Percentiles rank a stretch among this genome's conserved stretches.
Evolutionary conservation across 2,797 vertebrate species (phyloP).

Genomic region (Fundulus diaphanus): DNA sequence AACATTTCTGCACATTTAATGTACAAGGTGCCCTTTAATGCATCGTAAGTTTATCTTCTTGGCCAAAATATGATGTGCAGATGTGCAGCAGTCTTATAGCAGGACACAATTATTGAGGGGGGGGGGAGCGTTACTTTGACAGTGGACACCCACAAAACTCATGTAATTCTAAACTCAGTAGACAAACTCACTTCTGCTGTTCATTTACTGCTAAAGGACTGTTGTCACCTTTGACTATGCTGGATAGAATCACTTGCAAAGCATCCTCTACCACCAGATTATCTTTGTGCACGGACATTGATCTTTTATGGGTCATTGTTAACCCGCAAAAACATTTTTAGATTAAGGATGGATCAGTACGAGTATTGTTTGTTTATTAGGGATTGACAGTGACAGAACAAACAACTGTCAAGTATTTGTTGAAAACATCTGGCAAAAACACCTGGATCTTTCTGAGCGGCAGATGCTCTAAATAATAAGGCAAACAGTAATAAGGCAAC

Average conservation of each 20-base stretch:
- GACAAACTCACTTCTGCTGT: neutral
- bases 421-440: neutral
- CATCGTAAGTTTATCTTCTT: neutral
- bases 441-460: neutral
- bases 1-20: neutral
- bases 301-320: neutral
- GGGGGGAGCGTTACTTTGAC: too few relatives aligned
- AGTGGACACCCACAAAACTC: neutral
- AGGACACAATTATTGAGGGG: neutral
- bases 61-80: neutral
- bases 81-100: neutral
- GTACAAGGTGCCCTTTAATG: neutral
- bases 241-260: neutral
- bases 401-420: neutral
- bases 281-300: too few relatives aligned
- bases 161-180: neutral
- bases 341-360: neutral
- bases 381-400: neutral
- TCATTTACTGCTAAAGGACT: neutral
- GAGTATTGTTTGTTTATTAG: neutral
- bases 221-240: neutral
- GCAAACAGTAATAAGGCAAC: constrained; percentile 6
- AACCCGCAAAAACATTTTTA: neutral
- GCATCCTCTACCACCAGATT: too few relatives aligned
- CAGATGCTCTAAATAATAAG: constrained; percentile 16